Conservation (phyloP, 2,113 vertebrate species). For the Megaleporinus macrocephalus region DNA sequence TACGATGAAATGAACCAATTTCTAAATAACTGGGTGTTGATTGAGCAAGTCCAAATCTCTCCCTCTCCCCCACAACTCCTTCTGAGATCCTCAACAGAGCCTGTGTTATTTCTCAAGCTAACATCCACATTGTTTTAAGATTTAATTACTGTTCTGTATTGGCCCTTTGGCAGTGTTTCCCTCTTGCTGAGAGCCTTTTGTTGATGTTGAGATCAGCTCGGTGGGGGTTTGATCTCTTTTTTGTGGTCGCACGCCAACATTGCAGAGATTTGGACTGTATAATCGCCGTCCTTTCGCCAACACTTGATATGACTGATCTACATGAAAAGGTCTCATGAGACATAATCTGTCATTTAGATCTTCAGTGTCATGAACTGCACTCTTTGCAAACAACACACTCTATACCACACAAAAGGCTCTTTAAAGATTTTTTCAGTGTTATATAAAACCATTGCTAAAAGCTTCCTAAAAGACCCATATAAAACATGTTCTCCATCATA, state of each 20-base stretch:
- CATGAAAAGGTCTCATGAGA: background rate
- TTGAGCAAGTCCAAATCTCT: constrained; percentile 1
- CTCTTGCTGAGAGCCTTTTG: background rate
- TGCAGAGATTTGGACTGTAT: background rate
- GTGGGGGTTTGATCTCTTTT: background rate
- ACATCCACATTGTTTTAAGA: background rate
- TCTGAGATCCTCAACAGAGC: background rate
- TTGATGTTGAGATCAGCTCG: constrained; percentile 2
- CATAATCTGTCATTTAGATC: background rate
- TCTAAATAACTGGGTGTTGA: background rate
- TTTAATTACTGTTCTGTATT: constrained; percentile 7
- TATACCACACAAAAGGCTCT: too few relatives aligned
- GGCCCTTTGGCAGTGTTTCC: background rate
- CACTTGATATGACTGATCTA: background rate
- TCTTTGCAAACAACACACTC: background rate
- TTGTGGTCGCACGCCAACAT: background rate
- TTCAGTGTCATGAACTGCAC: background rate
- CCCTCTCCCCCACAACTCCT: background rate
- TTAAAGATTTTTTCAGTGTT: too few relatives aligned
- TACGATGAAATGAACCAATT: background rate
- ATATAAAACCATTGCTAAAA: too few relatives aligned
- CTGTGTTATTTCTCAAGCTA: background rate
- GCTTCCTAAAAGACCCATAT: too few relatives aligned
- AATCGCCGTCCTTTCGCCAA: background rate
- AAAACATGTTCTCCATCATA: too few relatives aligned